Evolutionary conservation across 1,140 invertebrate genomes (phyloP).

Genomic region (Leguminivora glycinivorella): DNA sequence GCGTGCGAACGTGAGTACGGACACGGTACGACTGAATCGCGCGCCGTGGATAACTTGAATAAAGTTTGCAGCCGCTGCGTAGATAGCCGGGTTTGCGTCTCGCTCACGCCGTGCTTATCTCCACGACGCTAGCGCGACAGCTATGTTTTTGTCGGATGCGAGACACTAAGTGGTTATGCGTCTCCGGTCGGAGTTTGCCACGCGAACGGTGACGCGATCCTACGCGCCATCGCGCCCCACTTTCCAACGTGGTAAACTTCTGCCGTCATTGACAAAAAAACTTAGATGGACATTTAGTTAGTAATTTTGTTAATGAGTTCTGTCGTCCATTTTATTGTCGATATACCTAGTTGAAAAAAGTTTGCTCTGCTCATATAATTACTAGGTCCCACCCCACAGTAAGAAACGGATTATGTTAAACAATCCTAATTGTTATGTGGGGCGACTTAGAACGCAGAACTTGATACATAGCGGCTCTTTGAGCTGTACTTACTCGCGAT

Average conservation of each 20-base stretch:
- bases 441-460: too few species aligned
- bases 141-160: conserved; percentile 39
- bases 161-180: not conserved
- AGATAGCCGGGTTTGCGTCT: conserved; percentile 34
- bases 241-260: conserved; percentile 56
- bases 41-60: conserved; percentile 44
- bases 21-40: conserved; percentile 55
- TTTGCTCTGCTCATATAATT: too few species aligned
- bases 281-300: not conserved
- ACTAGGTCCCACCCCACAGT: too few species aligned
- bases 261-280: conserved; percentile 32
- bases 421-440: too few species aligned
- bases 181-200: conserved; percentile 38
- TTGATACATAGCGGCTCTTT: too few species aligned
- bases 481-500: too few species aligned
- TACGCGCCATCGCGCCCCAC: conserved; percentile 49
- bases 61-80: conserved; percentile 60
- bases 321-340: too few species aligned
- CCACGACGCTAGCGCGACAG: conserved; percentile 39
- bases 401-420: too few species aligned
- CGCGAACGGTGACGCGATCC: conserved; percentile 64
- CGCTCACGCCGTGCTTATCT: conserved; percentile 29
- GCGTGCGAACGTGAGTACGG: conserved; percentile 46
- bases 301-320: too few species aligned
- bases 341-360: too few species aligned